These are phyloP conservation scores for Scolopax bukidnonensis DNA, from an alignment of 2,797 vertebrate species.

Conservation along the genomic window DNA sequence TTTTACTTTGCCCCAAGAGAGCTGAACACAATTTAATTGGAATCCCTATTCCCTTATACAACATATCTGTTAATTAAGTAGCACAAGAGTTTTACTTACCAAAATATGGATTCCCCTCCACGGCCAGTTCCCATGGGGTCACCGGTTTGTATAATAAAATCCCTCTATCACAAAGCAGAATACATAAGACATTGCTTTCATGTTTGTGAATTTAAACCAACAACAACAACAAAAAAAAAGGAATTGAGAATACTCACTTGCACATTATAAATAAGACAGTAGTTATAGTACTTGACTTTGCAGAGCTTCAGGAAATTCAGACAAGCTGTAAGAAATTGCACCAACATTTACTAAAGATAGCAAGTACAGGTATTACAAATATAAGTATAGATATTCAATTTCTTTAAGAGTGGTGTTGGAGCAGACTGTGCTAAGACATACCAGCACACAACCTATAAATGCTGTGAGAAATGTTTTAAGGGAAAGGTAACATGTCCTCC, in stretches of 20 bases:
- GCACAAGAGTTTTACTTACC: conserved; percentile 78
- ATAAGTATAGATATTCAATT: not conserved
- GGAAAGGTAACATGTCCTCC: too few relatives aligned
- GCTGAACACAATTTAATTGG: not conserved
- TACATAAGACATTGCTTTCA: not conserved
- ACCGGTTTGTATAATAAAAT: conserved; percentile 95
- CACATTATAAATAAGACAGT: conserved; percentile 95
- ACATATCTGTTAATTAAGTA: not conserved
- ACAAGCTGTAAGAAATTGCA: conserved; percentile 82
- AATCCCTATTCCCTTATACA: not conserved
- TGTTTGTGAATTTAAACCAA: not conserved
- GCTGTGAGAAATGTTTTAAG: not conserved
- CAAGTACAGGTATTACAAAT: not conserved
- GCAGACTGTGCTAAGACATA: not conserved
- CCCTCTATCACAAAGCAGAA: conserved; percentile 81
- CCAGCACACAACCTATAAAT: rapidly evolving
- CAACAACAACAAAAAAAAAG: not conserved
- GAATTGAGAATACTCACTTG: conserved; percentile 83
- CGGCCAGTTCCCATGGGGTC: conserved; percentile 94
- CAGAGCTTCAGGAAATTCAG: conserved; percentile 97
- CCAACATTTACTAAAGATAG: not conserved
- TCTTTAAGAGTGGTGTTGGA: not conserved
- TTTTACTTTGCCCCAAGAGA: not conserved
- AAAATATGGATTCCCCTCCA: conserved; percentile 93
- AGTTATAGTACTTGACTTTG: conserved; percentile 98